Conservation (phyloP, 2,113 vertebrate genomes). For the Gambusia holbrooki region DNA sequence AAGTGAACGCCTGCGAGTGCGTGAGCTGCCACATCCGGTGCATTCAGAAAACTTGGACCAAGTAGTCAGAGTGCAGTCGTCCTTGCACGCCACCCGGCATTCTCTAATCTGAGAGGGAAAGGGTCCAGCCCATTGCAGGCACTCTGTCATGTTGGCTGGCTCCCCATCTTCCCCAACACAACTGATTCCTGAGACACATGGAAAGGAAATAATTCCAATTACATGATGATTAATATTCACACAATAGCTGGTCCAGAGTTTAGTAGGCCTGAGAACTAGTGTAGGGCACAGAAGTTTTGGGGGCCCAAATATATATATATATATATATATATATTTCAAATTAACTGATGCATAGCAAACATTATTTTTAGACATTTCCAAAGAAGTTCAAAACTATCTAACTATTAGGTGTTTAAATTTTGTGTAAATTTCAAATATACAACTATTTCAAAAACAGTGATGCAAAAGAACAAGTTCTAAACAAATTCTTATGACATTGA, state of each 20-base stretch:
- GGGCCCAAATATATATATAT: too few relatives aligned
- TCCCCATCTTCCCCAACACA: conserved; percentile 82
- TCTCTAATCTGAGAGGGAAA: conserved; percentile 84
- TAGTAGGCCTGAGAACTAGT: too few relatives aligned
- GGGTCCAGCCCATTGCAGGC: conserved; percentile 84
- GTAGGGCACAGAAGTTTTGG: too few relatives aligned
- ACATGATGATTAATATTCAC: background rate
- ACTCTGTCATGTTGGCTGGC: conserved; percentile 79
- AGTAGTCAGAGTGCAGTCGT: conserved; percentile 90
- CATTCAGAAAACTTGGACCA: conserved; percentile 94
- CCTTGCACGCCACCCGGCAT: conserved; percentile 86
- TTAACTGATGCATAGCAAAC: background rate
- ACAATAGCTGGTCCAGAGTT: background rate
- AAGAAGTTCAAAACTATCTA: background rate
- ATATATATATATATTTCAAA: background rate
- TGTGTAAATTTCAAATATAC: too few relatives aligned
- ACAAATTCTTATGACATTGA: background rate
- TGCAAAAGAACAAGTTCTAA: background rate
- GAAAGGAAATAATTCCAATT: background rate
- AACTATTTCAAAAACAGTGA: too few relatives aligned
- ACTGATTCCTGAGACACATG: conserved; percentile 81
- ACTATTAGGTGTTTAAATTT: background rate
- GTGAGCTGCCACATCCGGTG: conserved; percentile 80
- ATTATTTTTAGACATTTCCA: background rate
- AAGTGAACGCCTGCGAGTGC: conserved; percentile 83